These are phyloP conservation scores for Megalops cyprinoides DNA, from an alignment of 2,797 vertebrate genomes.

Conservation along the genomic window DNA sequence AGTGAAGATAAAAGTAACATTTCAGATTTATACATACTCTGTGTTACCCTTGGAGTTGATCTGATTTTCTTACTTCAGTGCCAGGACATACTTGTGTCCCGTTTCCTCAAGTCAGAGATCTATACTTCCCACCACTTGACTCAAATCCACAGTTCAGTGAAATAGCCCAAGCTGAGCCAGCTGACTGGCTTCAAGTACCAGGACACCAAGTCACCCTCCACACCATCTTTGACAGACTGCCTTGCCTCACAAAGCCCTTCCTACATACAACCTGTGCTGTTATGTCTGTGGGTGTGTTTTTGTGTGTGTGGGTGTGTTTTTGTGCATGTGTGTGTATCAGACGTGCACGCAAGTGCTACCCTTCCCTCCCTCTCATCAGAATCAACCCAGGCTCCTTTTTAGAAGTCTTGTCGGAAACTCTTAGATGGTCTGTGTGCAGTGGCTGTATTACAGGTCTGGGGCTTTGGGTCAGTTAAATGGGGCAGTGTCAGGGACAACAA, in stretches of 20 bases:
- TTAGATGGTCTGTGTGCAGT: not conserved
- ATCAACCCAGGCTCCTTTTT: conserved; percentile 46
- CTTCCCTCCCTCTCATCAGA: conserved; percentile 31
- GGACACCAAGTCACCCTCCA: not conserved
- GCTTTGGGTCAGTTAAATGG: not conserved
- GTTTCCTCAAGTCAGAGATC: too few relatives aligned
- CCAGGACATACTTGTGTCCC: too few relatives aligned
- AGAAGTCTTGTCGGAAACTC: not conserved
- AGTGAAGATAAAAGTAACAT: too few relatives aligned
- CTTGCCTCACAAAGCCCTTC: not conserved
- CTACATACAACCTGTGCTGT: not conserved
- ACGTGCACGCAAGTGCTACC: too few relatives aligned
- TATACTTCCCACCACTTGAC: too few relatives aligned
- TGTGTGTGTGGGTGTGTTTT: not conserved
- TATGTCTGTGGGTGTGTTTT: conserved; percentile 7
- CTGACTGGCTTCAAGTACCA: not conserved
- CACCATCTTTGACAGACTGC: not conserved
- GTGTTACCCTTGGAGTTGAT: too few relatives aligned
- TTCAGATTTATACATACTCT: too few relatives aligned
- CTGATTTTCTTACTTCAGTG: too few relatives aligned
- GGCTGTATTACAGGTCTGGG: not conserved
- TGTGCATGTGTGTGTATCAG: not conserved
- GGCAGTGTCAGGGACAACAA: too few relatives aligned
- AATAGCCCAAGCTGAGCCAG: not conserved
- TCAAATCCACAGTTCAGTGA: too few relatives aligned